Conservation (phyloP, 2,113 vertebrate genomes). For the Muscicapa adusta region DNA sequence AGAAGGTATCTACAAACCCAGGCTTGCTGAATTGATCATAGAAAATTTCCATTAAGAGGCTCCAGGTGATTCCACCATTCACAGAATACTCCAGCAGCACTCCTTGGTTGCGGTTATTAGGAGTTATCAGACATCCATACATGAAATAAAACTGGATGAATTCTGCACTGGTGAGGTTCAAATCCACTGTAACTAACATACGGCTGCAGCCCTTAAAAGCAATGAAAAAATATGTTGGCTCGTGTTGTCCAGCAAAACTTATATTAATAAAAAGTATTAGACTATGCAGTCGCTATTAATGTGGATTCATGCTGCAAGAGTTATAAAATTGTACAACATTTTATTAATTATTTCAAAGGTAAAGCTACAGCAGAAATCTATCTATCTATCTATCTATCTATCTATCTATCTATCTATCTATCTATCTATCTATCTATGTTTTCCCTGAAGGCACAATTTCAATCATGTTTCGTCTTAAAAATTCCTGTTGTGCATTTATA, state of each 20-base stretch:
- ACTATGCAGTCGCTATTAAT: neutral
- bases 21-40: slow-evolving; percentile 97
- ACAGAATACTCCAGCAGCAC: slow-evolving; percentile 95
- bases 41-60: slow-evolving; percentile 92
- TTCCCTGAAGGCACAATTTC: neutral
- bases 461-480: neutral
- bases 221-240: neutral
- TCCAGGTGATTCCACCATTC: slow-evolving; percentile 95
- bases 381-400: too few relatives aligned
- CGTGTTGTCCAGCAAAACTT: neutral
- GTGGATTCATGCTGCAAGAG: neutral
- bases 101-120: slow-evolving; percentile 92
- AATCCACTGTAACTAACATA: slow-evolving; percentile 90
- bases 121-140: slow-evolving; percentile 95
- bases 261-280: neutral
- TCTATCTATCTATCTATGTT: too few relatives aligned
- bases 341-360: neutral
- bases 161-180: slow-evolving; percentile 94
- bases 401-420: too few relatives aligned
- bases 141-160: slow-evolving; percentile 99
- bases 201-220: slow-evolving; percentile 87
- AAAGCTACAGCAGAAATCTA: neutral
- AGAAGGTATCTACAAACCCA: slow-evolving; percentile 76
- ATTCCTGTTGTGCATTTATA: neutral
- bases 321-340: neutral